These are phyloP conservation scores for Arizona elegans DNA, from an alignment of 2,113 vertebrate genomes.

Conservation along the genomic window DNA sequence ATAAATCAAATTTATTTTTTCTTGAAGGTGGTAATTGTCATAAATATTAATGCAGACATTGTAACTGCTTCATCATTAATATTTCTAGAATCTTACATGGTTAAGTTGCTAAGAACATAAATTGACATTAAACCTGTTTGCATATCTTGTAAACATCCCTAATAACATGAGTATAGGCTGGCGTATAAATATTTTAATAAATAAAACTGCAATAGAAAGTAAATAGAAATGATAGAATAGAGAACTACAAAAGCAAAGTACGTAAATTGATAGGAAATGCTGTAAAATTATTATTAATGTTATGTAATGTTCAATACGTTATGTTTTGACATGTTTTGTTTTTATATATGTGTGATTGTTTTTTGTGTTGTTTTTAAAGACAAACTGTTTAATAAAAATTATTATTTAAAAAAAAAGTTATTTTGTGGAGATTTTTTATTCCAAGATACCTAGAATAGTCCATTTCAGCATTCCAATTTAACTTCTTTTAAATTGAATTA, in stretches of 20 bases:
- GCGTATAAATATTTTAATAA: background rate
- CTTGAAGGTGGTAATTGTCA: conserved; percentile 2
- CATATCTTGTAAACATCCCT: background rate
- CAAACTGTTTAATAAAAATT: no score
- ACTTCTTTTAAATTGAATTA: background rate
- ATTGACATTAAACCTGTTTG: background rate
- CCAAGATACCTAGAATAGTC: background rate
- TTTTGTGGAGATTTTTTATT: background rate
- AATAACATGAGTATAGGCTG: background rate
- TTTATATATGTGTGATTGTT: no score
- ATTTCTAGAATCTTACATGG: no score
- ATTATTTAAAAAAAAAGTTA: background rate
- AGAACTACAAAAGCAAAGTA: no score
- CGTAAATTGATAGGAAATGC: no score
- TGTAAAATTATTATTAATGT: no score
- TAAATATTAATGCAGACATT: background rate
- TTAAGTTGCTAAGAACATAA: background rate
- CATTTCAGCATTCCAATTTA: background rate
- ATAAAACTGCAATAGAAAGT: background rate
- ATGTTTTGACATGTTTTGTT: no score
- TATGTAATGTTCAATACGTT: no score
- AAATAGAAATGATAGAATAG: no score
- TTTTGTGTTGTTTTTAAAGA: no score
- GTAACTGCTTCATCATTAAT: background rate
- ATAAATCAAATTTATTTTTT: conserved; percentile 3